phyloP scores from a whole-genome alignment of 2,113 vertebrate species.

The Telmatochromis sp. region DNA sequence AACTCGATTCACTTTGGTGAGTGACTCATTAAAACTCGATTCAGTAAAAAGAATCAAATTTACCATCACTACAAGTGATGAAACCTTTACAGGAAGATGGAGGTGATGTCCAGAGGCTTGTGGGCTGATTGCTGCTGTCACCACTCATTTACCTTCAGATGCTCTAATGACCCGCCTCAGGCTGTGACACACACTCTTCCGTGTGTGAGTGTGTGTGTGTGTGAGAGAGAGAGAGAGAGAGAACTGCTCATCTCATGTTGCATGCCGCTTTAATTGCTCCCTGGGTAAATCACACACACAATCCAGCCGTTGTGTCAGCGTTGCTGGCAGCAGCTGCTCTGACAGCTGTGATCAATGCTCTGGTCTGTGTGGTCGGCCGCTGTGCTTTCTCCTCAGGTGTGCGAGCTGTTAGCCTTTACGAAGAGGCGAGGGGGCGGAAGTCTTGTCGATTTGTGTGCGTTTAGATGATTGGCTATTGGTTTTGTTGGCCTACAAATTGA shows the following conservation, averaged over 20 bases:
- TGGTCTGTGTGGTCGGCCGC: background rate
- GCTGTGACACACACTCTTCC: background rate
- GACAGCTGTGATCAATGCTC: background rate
- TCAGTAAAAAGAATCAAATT: no score
- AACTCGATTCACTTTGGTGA: no score
- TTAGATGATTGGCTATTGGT: background rate
- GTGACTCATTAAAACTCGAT: no score
- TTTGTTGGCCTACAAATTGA: background rate
- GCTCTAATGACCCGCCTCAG: background rate
- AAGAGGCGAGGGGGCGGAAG: background rate
- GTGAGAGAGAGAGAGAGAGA: background rate
- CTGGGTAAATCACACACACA: slow-evolving; percentile 4
- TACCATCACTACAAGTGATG: background rate
- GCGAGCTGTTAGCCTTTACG: background rate
- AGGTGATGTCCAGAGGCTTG: background rate
- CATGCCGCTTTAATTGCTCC: background rate
- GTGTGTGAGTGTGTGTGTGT: no score
- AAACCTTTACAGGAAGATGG: background rate
- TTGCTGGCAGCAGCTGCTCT: background rate
- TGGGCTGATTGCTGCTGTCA: background rate
- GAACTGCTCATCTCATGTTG: background rate
- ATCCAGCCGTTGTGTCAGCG: slow-evolving; percentile 8
- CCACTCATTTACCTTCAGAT: background rate
- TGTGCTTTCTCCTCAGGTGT: background rate
- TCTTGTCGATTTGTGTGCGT: background rate